Evolutionary conservation across 2,888 invertebrate species (phyloP).

Genomic region (Lordiphosa andalusiaca): DNA sequence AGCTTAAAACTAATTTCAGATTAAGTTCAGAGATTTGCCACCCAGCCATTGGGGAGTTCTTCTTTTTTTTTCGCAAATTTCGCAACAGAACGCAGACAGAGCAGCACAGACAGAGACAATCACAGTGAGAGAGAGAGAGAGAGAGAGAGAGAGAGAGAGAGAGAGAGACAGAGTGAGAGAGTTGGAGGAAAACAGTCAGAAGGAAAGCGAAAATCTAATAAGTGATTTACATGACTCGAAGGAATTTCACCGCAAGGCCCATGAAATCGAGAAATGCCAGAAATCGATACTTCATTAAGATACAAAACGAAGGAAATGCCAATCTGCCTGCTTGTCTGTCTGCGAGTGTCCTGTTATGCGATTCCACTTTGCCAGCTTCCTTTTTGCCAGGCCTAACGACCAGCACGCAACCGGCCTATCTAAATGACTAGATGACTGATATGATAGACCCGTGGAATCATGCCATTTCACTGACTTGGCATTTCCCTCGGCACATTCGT

Average conservation of each 20-base stretch:
- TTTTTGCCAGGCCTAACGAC: slow-evolving; percentile 45
- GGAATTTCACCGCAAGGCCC: slow-evolving; percentile 64
- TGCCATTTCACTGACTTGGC: too few species aligned
- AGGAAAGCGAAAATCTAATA: slow-evolving; percentile 55
- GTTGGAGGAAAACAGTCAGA: slow-evolving; percentile 8
- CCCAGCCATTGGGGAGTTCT: slow-evolving; percentile 14
- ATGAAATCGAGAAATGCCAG: slow-evolving; percentile 62
- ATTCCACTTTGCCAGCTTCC: slow-evolving; percentile 15
- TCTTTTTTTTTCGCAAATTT: slow-evolving; percentile 14
- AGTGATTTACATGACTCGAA: slow-evolving; percentile 74
- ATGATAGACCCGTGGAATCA: slow-evolving; percentile 50
- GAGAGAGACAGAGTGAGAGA: background rate
- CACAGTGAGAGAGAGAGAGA: slow-evolving; percentile 5
- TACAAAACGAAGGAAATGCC: slow-evolving; percentile 30
- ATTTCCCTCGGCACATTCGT: too few species aligned
- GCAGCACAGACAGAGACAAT: slow-evolving; percentile 7
- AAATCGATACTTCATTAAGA: slow-evolving; percentile 76
- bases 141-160: background rate
- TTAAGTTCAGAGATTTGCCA: slow-evolving; percentile 63
- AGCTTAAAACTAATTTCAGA: slow-evolving; percentile 75
- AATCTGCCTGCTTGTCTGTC: slow-evolving; percentile 13
- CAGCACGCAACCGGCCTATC: slow-evolving; percentile 51
- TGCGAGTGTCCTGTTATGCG: background rate
- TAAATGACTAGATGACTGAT: slow-evolving; percentile 67
- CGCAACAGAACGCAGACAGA: slow-evolving; percentile 29